Evolutionary conservation across 2,113 vertebrate species (phyloP), one percentile per base, ranked within the genome.

Genomic region (Trematomus loennbergii): DNA sequence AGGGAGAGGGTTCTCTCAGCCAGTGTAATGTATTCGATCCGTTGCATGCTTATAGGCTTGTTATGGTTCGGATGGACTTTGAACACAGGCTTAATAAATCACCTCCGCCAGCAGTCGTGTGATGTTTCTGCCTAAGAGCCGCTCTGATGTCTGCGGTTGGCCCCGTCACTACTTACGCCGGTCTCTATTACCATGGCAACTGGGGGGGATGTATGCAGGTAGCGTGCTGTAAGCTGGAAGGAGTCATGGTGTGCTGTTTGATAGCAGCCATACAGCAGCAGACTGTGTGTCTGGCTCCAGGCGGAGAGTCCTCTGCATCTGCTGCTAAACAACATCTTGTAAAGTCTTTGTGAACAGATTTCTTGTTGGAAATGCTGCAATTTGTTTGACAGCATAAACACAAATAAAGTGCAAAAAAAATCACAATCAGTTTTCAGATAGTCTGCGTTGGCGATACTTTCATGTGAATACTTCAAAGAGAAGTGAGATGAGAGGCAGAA

Each of bases 181-280:
- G 66, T 80, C 90, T 88, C 89, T 75, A 93, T 95, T 93, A 85
- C 94, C 94, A 94, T 94, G 92, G 94, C 93, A 94, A 95, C 95
- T 88, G 81, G 78, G 83, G 62, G 86, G 85, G 88, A 85, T 62
- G 86, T 86, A 83, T 93, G 94, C 91, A 93, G 92, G 94, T 93
- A 91, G 90, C 71, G 79, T 81, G 85, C 87, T 90, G 88, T 58
- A 83, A 88, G 85, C 89, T 69, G 72, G 73, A 83, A 88, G 89
- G 84, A 88, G 89, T 92, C 93, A 83, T 85, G 85, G 87, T 72
- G 92, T 78, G 91, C 86, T 87, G 73, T 87, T 87, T 94, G 92
- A 94, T 93, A 92, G 86, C 82, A 88, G 87, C 76, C 66, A 77
- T 61, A 75, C 89, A 81, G 76, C 69, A 79, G 81, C 76, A 87